Evolutionary conservation across 2,888 invertebrate species (phyloP).

Genomic region (Julus scanicus): DNA sequence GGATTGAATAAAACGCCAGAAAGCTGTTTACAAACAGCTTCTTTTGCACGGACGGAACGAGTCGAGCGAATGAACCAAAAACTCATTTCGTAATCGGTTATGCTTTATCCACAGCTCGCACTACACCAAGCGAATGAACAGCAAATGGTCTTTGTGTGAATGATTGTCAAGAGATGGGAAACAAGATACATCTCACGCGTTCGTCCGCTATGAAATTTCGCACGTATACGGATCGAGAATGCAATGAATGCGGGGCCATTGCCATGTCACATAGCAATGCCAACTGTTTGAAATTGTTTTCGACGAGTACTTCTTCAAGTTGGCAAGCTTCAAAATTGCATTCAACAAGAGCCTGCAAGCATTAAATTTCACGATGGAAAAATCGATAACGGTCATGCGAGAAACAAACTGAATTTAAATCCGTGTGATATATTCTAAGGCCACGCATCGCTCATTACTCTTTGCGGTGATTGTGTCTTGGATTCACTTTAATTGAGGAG

Average conservation of each 20-base stretch:
- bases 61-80: neutral
- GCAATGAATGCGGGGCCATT: neutral
- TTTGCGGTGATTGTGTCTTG: neutral
- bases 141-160: neutral
- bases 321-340: slow-evolving; percentile 22
- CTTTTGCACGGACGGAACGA: neutral
- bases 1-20: no score
- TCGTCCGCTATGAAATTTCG: neutral
- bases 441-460: neutral
- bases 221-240: neutral
- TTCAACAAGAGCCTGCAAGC: neutral
- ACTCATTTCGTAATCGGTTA: neutral
- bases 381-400: slow-evolving; percentile 5
- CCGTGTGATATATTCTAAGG: neutral
- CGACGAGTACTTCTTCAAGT: neutral
- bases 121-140: neutral
- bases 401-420: slow-evolving; percentile 15
- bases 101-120: neutral
- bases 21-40: no score
- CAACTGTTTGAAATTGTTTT: neutral
- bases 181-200: neutral
- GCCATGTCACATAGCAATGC: neutral
- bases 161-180: neutral
- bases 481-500: neutral
- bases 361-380: neutral